phyloP scores from a whole-genome alignment of 92 coral and sea anemone genomes.

The Porites cylindrica region DNA sequence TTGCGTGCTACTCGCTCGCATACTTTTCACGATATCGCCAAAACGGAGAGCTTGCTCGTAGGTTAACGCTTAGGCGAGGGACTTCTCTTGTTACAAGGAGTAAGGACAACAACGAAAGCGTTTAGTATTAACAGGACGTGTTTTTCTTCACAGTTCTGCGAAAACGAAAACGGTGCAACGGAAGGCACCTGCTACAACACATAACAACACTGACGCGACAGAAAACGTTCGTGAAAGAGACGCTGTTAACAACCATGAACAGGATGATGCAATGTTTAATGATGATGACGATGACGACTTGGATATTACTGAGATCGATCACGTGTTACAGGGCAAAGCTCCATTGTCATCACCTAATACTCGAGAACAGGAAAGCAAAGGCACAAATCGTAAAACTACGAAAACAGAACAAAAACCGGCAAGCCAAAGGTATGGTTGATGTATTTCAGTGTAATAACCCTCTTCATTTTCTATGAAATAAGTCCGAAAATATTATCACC shows the following conservation, averaged over 20 bases:
- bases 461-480: no score
- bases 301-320: slow-evolving; percentile 27
- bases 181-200: neutral
- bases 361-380: neutral
- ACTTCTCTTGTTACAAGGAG: no score
- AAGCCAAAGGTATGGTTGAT: slow-evolving; percentile 11
- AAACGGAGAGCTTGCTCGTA: no score
- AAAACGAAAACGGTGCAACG: neutral
- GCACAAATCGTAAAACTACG: neutral
- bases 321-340: slow-evolving; percentile 21
- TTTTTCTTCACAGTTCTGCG: neutral
- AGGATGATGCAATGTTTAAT: slow-evolving; percentile 29
- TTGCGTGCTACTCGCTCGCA: no score
- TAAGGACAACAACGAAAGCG: no score
- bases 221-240: slow-evolving; percentile 1
- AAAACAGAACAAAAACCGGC: neutral
- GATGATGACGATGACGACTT: slow-evolving; percentile 47
- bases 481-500: no score
- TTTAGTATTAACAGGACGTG: neutral
- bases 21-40: no score
- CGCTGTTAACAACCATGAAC: neutral
- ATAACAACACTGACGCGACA: neutral
- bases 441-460: neutral
- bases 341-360: slow-evolving; percentile 12
- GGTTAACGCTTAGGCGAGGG: no score